Evolutionary conservation across 37 sponge, comb jelly and placozoan species (phyloP), one percentile per base, ranked within the genome.

Genomic region (Hormiphora californensis): DNA sequence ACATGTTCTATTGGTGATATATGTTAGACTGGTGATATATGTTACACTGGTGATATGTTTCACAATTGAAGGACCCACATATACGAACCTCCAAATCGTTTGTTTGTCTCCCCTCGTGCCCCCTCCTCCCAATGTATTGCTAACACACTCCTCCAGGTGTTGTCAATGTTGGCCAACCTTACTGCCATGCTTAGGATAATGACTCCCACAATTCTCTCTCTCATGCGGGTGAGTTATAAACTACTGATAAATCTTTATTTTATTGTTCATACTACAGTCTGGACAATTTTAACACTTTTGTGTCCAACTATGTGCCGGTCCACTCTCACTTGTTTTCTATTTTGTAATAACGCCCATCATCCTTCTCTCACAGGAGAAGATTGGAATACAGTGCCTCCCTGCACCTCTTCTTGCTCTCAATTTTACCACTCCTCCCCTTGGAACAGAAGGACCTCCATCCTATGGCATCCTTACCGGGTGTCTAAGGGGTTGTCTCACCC

Each of bases 391-490:
- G 4, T 73, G 81, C 23, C 43, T 46, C 46, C 12, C 4, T 19
- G 81, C 44, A n/a, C 81, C 81, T 15, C 81, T 73, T 28, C 81
- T 73, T 1, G 81, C 81, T 30, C 81, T 73, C 41, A 40, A 19
- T 33, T 73, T 73, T 28, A 32, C 36, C 8, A 73, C 81, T 28
- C 81, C 81, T 4, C 0, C 81, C n/a, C 81, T 73, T 25, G 81
- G 81, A 40, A 40, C 36, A 1, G 81, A 41, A 41, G 46, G 81
- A 36, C 81, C 81, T 30, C 59, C 59, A n/a, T 25, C 44, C 2
- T 73, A 73, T 46, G 81, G 81, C 27, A 73, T 73, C 1, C 27
- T 73, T 0, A 73, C 81, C n/a, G 81, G 81, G 7, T 73, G 81
- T 40, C 40, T 73, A 46, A 39, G 81, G 25, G 46, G 81, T 1